phyloP scores from a whole-genome alignment of 2,888 invertebrate genomes.

The Drosophila crucigera region DNA sequence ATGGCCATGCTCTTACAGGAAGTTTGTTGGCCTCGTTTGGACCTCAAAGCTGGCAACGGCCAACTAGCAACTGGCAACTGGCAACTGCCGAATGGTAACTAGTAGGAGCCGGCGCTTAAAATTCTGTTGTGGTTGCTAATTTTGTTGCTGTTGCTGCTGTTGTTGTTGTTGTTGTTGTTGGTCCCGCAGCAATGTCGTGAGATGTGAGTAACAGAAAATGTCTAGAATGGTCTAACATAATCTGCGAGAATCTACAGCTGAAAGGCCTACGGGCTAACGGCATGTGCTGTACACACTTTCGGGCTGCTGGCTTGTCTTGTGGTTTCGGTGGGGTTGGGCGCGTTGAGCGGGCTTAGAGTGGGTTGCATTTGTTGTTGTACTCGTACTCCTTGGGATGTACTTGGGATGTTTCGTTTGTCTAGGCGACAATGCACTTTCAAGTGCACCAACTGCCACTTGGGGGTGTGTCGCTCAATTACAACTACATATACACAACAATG shows the following conservation, averaged over 20 bases:
- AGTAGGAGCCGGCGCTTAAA: conserved; percentile 41
- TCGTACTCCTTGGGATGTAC: neutral
- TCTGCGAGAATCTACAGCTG: conserved; percentile 8
- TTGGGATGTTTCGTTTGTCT: conserved; percentile 9
- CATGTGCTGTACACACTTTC: conserved; percentile 28
- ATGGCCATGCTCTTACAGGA: conserved; percentile 23
- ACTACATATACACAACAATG: neutral
- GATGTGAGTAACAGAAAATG: conserved; percentile 40
- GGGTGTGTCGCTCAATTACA: conserved; percentile 37
- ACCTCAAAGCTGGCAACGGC: conserved; percentile 9
- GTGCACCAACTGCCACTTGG: conserved; percentile 34
- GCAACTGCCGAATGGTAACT: neutral
- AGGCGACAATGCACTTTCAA: conserved; percentile 20
- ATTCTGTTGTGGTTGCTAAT: conserved; percentile 12
- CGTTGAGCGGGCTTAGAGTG: neutral
- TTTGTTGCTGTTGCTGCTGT: conserved; percentile 28
- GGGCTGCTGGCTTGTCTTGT: neutral
- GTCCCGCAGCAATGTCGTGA: conserved; percentile 64
- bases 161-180: conserved; percentile 33
- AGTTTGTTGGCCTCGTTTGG: conserved; percentile 40
- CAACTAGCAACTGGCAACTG: neutral
- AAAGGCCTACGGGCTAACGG: conserved; percentile 17
- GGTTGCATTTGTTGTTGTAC: neutral
- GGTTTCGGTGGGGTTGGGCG: neutral
- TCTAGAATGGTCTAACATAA: conserved; percentile 17